These are phyloP conservation scores for Thinocorus orbignyianus DNA, from an alignment of 2,113 vertebrate genomes.

Conservation along the genomic window DNA sequence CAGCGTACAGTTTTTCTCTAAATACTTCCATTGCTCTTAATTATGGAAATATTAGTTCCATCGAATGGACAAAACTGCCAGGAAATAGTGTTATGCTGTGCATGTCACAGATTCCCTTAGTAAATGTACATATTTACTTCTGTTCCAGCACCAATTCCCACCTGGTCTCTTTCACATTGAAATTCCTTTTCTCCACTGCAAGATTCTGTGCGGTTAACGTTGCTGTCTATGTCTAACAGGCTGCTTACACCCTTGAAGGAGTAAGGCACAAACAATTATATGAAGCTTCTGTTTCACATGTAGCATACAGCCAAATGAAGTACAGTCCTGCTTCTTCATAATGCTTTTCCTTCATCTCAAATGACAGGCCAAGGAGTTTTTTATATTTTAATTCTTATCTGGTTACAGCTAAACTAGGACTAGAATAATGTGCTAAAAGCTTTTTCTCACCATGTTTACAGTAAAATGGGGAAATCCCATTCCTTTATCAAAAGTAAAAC, in stretches of 20 bases:
- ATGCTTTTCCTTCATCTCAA: background rate
- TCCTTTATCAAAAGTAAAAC: constrained; percentile 4
- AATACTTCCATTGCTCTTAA: constrained; percentile 63
- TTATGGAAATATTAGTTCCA: constrained; percentile 52
- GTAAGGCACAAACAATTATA: background rate
- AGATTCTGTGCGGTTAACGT: background rate
- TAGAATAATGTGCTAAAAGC: background rate
- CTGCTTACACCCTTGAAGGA: background rate
- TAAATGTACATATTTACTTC: constrained; percentile 17
- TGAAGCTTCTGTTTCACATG: background rate
- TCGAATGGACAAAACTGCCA: background rate
- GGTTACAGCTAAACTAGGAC: background rate
- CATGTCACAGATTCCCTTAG: background rate
- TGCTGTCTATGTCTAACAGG: background rate
- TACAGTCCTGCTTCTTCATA: background rate
- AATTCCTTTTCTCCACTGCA: background rate
- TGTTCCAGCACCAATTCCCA: background rate
- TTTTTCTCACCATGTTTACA: background rate
- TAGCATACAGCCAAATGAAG: background rate
- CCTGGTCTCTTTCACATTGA: background rate
- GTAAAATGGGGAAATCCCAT: background rate
- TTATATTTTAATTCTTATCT: background rate
- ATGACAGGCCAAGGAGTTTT: background rate
- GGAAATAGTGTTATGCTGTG: background rate
- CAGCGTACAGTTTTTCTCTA: constrained; percentile 18